Base-by-base conservation (phyloP, 37 sponge, comb jelly and placozoan genomes). In the Chondrilla cf. caribensis region DNA sequence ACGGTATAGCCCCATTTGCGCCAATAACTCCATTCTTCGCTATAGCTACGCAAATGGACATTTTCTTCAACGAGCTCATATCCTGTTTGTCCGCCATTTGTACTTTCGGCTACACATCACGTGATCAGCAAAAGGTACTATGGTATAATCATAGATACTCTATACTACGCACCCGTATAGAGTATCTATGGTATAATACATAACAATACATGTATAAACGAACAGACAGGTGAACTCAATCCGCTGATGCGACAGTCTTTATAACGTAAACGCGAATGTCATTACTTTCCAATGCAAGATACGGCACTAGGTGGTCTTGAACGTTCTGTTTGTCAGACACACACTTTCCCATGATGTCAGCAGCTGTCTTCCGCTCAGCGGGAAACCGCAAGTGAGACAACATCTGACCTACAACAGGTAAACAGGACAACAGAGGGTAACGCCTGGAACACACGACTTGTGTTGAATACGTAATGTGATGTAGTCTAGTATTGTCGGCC, bases 11-110 rank as follows among this genome's bases (percentile, higher is more conserved):
- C 31, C 84, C 84, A 22, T 86, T 79, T 64, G 84, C 81, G 29
- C 92, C 95, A 22, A 94, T 94, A 3, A 86, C 92, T 9, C 78
- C 26, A 64, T 88, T 91, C 7, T 6, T 26, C 4, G 67, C 84
- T 22, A 78, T 79, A 32, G 95, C 95, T n/a, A 81, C 95, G 1
- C 90, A 58, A 25, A 84, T 14, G 35, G 42, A 58, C 58, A 87
- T 54, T 66, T 19, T 42, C 42, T 73, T 76, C 80, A 42, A 41
- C 40, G 58, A 54, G 8, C 29, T 47, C 35, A 40, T 60, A 17
- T 17, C 85, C 32, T 28, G 2, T 3, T 28, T 68, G 21, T 51
- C 24, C 26, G 31, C 33, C 40, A 37, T 14, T 39, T 42, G 18
- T 11, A 47, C 6, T 11, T 11, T 11, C 9, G 9, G 51, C 51